phyloP scores from a whole-genome alignment of 2,888 invertebrate species.

The Bhutanitis thaidina region DNA sequence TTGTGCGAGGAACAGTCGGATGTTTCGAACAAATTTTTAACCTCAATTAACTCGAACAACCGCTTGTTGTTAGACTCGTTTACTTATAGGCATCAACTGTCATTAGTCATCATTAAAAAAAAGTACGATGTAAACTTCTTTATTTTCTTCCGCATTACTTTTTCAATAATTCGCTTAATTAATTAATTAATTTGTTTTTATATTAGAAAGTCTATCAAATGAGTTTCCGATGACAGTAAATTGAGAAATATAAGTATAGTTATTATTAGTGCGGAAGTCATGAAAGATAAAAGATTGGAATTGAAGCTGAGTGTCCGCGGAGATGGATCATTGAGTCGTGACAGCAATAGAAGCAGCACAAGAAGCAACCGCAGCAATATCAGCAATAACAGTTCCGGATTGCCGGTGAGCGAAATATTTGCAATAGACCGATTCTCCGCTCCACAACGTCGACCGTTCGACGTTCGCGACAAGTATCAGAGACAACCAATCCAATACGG shows the following conservation, averaged over 20 bases:
- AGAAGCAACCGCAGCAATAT: constrained; percentile 62
- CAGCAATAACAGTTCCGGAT: constrained; percentile 49
- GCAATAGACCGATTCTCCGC: constrained; percentile 62
- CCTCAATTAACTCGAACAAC: constrained; percentile 63
- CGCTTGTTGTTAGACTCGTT: constrained; percentile 54
- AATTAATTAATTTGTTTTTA: too few species aligned
- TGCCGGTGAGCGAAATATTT: constrained; percentile 68
- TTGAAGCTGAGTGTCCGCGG: constrained; percentile 71
- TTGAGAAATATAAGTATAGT: background rate
- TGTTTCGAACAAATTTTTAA: constrained; percentile 56
- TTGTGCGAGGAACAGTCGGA: constrained; percentile 56
- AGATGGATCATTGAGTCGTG: constrained; percentile 65
- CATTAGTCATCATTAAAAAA: constrained; percentile 60
- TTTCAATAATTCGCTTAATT: constrained; percentile 13
- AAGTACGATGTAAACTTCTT: constrained; percentile 48
- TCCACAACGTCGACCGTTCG: constrained; percentile 63
- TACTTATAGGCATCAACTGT: constrained; percentile 30
- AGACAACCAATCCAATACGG: constrained; percentile 54
- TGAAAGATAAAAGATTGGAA: constrained; percentile 74
- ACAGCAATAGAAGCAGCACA: constrained; percentile 59
- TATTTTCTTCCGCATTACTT: constrained; percentile 59
- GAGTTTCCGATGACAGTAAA: background rate
- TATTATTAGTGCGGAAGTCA: constrained; percentile 29
- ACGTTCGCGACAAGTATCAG: constrained; percentile 61
- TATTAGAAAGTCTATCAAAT: constrained; percentile 23